Conservation (phyloP, 2,797 vertebrate species). For the Danio choprae region DNA sequence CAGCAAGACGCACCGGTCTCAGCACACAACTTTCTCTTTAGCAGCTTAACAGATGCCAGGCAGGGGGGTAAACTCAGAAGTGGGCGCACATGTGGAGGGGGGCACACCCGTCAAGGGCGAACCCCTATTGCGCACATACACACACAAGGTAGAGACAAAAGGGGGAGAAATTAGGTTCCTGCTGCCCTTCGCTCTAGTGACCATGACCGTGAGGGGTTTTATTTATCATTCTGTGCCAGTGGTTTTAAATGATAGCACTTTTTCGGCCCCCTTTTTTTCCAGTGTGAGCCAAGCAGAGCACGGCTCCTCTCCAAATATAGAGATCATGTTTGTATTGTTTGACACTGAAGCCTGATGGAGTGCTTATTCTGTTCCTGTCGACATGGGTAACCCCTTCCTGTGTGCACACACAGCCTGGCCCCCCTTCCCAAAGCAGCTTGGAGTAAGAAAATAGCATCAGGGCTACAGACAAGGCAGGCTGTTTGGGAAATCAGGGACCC, state of each 20-base stretch:
- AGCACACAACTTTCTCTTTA: slow-evolving; percentile 72
- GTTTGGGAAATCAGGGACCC: slow-evolving; percentile 57
- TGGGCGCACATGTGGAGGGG: slow-evolving; percentile 61
- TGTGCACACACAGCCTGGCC: background rate
- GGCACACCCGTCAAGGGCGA: slow-evolving; percentile 60
- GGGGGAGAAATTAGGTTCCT: slow-evolving; percentile 71
- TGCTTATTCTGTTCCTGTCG: slow-evolving; percentile 63
- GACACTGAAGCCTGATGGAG: slow-evolving; percentile 68
- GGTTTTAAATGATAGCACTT: slow-evolving; percentile 65
- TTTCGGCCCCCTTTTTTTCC: slow-evolving; percentile 46
- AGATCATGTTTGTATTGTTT: slow-evolving; percentile 73
- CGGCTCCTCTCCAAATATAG: slow-evolving; percentile 68
- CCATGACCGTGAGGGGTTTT: slow-evolving; percentile 62
- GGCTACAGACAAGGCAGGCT: slow-evolving; percentile 57
- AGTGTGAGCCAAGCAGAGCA: slow-evolving; percentile 53
- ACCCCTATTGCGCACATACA: slow-evolving; percentile 45
- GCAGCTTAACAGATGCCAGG: slow-evolving; percentile 72
- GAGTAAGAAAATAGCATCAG: slow-evolving; percentile 51
- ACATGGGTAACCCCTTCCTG: slow-evolving; percentile 45
- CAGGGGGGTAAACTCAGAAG: slow-evolving; percentile 57
- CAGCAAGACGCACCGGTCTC: slow-evolving; percentile 77
- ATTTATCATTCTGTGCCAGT: slow-evolving; percentile 69
- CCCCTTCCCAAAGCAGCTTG: slow-evolving; percentile 35
- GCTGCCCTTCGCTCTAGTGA: slow-evolving; percentile 57
- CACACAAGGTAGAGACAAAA: slow-evolving; percentile 75